These are phyloP conservation scores for Remorina albescens DNA, from an alignment of 2,797 vertebrate genomes.

Conservation along the genomic window DNA sequence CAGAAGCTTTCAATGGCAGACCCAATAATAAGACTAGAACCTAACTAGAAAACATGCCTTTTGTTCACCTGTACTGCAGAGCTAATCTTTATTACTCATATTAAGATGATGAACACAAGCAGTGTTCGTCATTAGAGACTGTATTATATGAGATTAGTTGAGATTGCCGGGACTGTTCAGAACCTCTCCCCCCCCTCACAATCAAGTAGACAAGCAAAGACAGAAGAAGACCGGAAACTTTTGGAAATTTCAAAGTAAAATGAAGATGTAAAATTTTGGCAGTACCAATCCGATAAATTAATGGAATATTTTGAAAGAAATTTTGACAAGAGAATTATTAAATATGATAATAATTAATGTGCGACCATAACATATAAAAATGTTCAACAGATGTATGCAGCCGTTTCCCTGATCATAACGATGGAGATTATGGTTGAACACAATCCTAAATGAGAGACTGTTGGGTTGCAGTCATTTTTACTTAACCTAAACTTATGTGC, in stretches of 20 bases:
- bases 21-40: no score
- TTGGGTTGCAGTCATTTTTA: no score
- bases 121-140: background rate
- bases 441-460: no score
- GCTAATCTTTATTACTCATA: background rate
- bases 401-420: no score
- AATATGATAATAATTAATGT: no score
- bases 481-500: no score
- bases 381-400: background rate
- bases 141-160: slow-evolving; percentile 12
- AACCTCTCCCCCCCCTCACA: no score
- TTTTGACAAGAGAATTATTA: background rate
- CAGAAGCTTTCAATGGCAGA: background rate
- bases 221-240: background rate
- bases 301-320: background rate
- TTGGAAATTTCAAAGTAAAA: slow-evolving; percentile 38
- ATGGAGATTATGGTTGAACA: no score
- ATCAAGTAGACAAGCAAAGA: background rate
- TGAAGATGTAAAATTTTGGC: background rate
- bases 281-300: no score
- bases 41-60: no score
- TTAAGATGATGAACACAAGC: background rate
- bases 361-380: background rate
- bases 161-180: slow-evolving; percentile 28
- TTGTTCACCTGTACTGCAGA: background rate